Percentiles rank a stretch among this genome's conserved stretches.
These are phyloP conservation scores for Leptinotarsa defecta DNA, from an alignment of 1,140 invertebrate species.

Conservation along the genomic window DNA sequence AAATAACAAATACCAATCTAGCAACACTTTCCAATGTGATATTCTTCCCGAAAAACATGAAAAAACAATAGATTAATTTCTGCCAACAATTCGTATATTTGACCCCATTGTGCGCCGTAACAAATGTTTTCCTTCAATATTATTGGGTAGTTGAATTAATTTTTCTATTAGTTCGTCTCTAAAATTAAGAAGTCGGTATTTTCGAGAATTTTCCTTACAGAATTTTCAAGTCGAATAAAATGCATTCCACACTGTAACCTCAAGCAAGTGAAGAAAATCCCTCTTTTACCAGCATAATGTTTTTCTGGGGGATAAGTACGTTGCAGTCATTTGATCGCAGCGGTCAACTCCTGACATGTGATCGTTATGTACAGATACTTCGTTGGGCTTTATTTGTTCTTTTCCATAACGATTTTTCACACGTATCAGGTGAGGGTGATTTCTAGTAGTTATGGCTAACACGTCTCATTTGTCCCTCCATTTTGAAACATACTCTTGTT, in stretches of 20 bases:
- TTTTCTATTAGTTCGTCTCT: too few relatives aligned
- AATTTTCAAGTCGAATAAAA: background rate
- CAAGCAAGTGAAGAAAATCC: background rate
- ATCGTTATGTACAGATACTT: conserved; percentile 35
- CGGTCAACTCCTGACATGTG: conserved; percentile 40
- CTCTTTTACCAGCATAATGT: background rate
- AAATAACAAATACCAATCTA: too few relatives aligned
- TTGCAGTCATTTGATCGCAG: background rate
- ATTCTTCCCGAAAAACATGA: too few relatives aligned
- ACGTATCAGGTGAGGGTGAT: conserved; percentile 29
- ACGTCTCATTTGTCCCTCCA: conserved; percentile 52
- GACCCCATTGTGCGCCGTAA: too few relatives aligned
- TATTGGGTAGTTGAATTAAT: too few relatives aligned
- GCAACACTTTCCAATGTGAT: too few relatives aligned
- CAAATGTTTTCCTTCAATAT: too few relatives aligned
- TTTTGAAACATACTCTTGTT: conserved; percentile 40
- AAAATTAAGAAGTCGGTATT: too few relatives aligned
- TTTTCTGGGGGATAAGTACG: background rate
- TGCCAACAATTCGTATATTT: too few relatives aligned
- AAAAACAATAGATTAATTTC: too few relatives aligned
- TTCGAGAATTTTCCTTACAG: too few relatives aligned
- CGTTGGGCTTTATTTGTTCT: conserved; percentile 39
- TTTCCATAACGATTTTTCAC: conserved; percentile 35
- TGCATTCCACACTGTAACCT: background rate
- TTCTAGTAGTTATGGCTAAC: conserved; percentile 39